Conservation (phyloP, 2,113 vertebrate genomes). For the Theropithecus gelada region DNA sequence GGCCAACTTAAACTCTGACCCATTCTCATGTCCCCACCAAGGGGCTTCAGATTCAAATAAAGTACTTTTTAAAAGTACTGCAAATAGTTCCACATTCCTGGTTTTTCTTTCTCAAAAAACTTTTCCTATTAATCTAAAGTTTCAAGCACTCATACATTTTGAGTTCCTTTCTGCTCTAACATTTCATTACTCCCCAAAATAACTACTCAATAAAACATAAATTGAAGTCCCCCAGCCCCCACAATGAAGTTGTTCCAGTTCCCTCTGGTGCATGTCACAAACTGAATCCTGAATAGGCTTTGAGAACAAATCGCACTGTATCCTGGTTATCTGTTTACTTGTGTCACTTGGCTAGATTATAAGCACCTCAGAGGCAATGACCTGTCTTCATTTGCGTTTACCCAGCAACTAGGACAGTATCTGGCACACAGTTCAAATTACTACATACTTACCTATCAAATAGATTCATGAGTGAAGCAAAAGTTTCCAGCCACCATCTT, state of each 20-base stretch:
- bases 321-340: constrained; percentile 3
- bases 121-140: constrained; percentile 49
- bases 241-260: background rate
- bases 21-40: background rate
- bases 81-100: background rate
- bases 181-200: constrained; percentile 40
- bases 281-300: constrained; percentile 16
- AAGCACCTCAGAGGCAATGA: background rate
- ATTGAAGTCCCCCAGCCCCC: background rate
- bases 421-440: constrained; percentile 15
- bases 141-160: constrained; percentile 11
- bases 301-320: constrained; percentile 22
- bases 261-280: background rate
- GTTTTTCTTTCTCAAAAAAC: constrained; percentile 31
- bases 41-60: constrained; percentile 30
- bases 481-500: constrained; percentile 3
- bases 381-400: background rate
- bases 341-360: background rate
- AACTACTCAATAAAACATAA: constrained; percentile 36
- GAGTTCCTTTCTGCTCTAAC: constrained; percentile 1
- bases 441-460: background rate
- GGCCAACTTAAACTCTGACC: constrained; percentile 25
- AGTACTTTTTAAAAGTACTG: background rate
- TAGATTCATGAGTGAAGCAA: background rate
- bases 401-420: background rate